Evolutionary conservation across 2,888 invertebrate species (phyloP).

Genomic region (Subacronicta megacephala): DNA sequence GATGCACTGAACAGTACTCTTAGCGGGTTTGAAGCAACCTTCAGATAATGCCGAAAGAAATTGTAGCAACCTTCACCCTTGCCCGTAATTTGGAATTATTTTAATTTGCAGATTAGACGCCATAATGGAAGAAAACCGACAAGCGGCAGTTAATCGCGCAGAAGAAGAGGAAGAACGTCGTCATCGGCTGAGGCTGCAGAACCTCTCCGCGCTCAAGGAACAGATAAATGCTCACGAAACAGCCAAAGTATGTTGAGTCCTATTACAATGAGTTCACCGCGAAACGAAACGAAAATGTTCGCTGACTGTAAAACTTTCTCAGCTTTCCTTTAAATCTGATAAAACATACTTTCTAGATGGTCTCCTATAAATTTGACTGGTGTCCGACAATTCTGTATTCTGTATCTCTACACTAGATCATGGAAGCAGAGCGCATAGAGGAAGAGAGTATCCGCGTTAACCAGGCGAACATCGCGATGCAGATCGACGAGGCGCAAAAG

Average conservation of each 20-base stretch:
- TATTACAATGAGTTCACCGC: no score
- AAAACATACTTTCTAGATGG: no score
- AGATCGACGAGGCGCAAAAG: conserved; percentile 91
- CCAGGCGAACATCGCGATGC: conserved; percentile 90
- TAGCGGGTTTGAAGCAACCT: no score
- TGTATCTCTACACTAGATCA: conserved; percentile 64
- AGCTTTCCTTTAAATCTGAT: no score
- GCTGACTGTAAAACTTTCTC: no score
- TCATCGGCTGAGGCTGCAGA: conserved; percentile 79
- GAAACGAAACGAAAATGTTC: no score
- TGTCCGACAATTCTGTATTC: no score
- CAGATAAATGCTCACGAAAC: conserved; percentile 84
- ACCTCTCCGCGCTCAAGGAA: conserved; percentile 83
- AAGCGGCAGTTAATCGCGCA: conserved; percentile 87
- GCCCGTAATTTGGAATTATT: not conserved
- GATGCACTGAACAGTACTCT: no score
- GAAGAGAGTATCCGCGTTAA: conserved; percentile 91
- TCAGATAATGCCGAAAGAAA: no score
- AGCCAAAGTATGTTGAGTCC: conserved; percentile 68
- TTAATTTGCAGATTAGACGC: conserved; percentile 86
- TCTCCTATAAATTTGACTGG: no score
- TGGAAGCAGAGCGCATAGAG: conserved; percentile 92
- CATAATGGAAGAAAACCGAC: conserved; percentile 93
- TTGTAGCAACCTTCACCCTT: no score
- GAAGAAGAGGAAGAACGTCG: conserved; percentile 82